Evolutionary conservation across 2,113 vertebrate species (phyloP).

Genomic region (Prinia subflava): DNA sequence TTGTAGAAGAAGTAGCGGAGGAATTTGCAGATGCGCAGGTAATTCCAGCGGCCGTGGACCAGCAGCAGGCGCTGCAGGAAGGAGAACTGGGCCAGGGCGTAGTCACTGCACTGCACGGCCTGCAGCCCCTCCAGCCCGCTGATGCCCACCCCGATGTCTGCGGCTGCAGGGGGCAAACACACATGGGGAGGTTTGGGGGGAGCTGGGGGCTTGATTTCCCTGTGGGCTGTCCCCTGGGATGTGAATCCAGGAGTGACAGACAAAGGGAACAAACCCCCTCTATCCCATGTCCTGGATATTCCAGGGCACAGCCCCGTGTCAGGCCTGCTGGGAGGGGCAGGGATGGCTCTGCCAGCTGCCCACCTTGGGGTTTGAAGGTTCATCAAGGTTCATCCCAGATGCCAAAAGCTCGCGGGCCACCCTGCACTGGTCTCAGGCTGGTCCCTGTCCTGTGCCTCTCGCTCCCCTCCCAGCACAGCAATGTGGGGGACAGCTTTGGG

Average conservation of each 20-base stretch:
- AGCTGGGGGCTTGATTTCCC: not conserved
- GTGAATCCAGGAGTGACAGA: not conserved
- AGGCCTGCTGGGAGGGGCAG: not conserved
- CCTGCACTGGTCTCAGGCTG: not conserved
- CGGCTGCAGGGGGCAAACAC: conserved; percentile 52
- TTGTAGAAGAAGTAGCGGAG: conserved; percentile 91
- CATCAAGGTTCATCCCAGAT: not conserved
- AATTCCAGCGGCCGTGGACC: conserved; percentile 91
- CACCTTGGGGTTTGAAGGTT: not conserved
- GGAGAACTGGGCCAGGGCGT: conserved; percentile 84
- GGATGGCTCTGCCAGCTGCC: not conserved
- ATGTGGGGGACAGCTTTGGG: not conserved
- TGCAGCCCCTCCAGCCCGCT: conserved; percentile 87
- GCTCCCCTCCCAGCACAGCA: not conserved
- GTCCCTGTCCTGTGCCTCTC: not conserved
- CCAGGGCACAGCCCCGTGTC: not conserved
- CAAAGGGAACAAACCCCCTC: not conserved
- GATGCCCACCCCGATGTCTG: conserved; percentile 90
- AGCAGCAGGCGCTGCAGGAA: conserved; percentile 86
- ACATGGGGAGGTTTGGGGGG: not conserved
- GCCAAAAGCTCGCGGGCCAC: not conserved
- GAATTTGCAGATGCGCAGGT: conserved; percentile 84
- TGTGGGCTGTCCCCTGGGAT: not conserved
- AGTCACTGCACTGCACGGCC: conserved; percentile 89
- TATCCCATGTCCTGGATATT: rapidly evolving